These are phyloP conservation scores for Agraylea sexmaculata DNA, from an alignment of 1,140 invertebrate species.

Conservation along the genomic window DNA sequence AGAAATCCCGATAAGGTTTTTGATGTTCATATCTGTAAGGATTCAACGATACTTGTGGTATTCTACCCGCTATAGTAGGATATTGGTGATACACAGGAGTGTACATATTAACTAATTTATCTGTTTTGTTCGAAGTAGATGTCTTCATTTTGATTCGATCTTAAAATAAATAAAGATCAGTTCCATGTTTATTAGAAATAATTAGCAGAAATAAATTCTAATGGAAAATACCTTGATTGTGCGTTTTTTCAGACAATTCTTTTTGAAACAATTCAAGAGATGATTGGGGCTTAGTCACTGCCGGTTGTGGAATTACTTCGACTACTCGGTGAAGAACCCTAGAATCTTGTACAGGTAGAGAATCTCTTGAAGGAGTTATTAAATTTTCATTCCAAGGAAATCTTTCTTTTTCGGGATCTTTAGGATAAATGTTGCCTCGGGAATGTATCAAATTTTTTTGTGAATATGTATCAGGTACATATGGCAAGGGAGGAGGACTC, in stretches of 20 bases:
- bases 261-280: slow-evolving; percentile 15
- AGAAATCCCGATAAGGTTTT: background rate
- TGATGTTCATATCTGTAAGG: slow-evolving; percentile 1
- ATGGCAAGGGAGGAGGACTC: slow-evolving; percentile 15
- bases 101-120: slow-evolving; percentile 15
- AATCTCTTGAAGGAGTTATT: slow-evolving; percentile 8
- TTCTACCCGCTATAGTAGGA: slow-evolving; percentile 11
- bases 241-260: slow-evolving; percentile 16
- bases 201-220: too few relatives aligned
- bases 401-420: slow-evolving; percentile 11
- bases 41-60: slow-evolving; percentile 7
- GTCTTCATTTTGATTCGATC: too few relatives aligned
- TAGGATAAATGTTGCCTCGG: background rate
- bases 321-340: slow-evolving; percentile 12
- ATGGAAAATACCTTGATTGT: too few relatives aligned
- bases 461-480: slow-evolving; percentile 8
- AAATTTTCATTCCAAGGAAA: slow-evolving; percentile 12
- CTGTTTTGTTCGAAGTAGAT: slow-evolving; percentile 11
- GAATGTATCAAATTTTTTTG: slow-evolving; percentile 5
- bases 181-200: too few relatives aligned
- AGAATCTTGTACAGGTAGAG: slow-evolving; percentile 1
- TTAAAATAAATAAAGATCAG: too few relatives aligned
- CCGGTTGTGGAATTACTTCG: slow-evolving; percentile 13
- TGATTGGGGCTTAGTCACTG: slow-evolving; percentile 5
- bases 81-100: slow-evolving; percentile 17